A percentile compares a stretch with the other conserved stretches of the same genome.
phyloP scores from a whole-genome alignment of 2,113 vertebrate species.

The Apteryx owenii region DNA sequence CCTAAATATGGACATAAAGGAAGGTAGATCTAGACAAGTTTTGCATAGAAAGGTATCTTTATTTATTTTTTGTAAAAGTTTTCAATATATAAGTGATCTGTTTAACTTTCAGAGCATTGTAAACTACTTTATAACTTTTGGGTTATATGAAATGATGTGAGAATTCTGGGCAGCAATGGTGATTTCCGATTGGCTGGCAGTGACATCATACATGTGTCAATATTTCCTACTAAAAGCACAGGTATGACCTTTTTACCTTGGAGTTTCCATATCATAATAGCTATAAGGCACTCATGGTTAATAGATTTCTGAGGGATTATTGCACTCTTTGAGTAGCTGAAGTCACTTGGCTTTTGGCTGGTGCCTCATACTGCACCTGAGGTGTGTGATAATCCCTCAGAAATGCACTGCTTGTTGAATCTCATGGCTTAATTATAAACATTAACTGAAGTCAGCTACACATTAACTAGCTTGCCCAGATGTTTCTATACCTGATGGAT shows the following conservation, averaged over 20 bases:
- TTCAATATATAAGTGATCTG: not conserved
- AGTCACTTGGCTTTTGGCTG: slow-evolving; percentile 47
- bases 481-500: slow-evolving; percentile 61
- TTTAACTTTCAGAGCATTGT: slow-evolving; percentile 16
- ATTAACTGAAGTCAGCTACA: slow-evolving; percentile 47
- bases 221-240: slow-evolving; percentile 66
- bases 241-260: slow-evolving; percentile 72
- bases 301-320: slow-evolving; percentile 67
- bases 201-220: slow-evolving; percentile 58
- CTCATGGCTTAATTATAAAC: slow-evolving; percentile 60
- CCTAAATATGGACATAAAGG: not conserved
- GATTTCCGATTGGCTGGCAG: slow-evolving; percentile 35
- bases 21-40: not conserved
- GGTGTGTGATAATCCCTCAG: slow-evolving; percentile 63
- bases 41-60: not conserved
- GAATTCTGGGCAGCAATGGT: not conserved
- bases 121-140: slow-evolving; percentile 6
- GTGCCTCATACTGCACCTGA: slow-evolving; percentile 57
- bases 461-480: slow-evolving; percentile 55
- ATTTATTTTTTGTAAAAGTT: not conserved
- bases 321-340: slow-evolving; percentile 55
- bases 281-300: slow-evolving; percentile 34
- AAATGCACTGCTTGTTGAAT: slow-evolving; percentile 59
- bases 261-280: slow-evolving; percentile 52
- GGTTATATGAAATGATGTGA: slow-evolving; percentile 19